Evolutionary conservation across 30 jellyfish, hydroid and myxozoan species (phyloP).

Genomic region (Pseudorhiza aurosa): DNA sequence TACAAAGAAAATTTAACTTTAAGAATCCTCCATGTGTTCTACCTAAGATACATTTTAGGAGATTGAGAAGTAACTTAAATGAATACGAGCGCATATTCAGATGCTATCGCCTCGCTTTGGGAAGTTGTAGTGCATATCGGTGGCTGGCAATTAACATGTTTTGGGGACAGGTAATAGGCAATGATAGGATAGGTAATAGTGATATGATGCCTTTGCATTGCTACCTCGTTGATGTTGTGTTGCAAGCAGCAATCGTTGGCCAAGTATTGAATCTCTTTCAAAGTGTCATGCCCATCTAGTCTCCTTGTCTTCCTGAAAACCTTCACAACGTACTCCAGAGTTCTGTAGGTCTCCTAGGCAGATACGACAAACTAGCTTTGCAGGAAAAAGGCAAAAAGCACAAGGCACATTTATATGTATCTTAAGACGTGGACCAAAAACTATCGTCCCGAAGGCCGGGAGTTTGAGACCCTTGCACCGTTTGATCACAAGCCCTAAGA

Average conservation of each 20-base stretch:
- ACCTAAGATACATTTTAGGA: no score
- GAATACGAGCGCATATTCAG: no score
- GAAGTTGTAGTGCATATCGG: no score
- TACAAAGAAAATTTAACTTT: no score
- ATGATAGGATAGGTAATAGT: no score
- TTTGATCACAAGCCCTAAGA: no score
- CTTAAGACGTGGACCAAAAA: neutral
- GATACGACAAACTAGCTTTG: neutral
- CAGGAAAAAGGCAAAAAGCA: neutral
- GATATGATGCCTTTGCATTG: no score
- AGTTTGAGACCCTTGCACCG: neutral
- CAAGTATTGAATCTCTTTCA: neutral
- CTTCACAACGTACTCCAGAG: constrained; percentile 10
- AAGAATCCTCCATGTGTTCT: no score
- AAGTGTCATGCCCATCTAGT: neutral
- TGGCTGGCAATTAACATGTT: no score
- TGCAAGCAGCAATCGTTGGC: constrained; percentile 1
- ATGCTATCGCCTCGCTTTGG: no score
- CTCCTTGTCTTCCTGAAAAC: constrained; percentile 33
- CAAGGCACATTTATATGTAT: neutral
- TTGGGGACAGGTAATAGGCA: no score
- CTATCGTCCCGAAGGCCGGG: neutral
- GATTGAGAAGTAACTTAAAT: no score
- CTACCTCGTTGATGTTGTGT: constrained; percentile 8
- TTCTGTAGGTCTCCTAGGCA: neutral